Percentiles rank a stretch among this genome's conserved stretches.
Conservation (phyloP, 2,888 invertebrate genomes). For the Lottia scabra region DNA sequence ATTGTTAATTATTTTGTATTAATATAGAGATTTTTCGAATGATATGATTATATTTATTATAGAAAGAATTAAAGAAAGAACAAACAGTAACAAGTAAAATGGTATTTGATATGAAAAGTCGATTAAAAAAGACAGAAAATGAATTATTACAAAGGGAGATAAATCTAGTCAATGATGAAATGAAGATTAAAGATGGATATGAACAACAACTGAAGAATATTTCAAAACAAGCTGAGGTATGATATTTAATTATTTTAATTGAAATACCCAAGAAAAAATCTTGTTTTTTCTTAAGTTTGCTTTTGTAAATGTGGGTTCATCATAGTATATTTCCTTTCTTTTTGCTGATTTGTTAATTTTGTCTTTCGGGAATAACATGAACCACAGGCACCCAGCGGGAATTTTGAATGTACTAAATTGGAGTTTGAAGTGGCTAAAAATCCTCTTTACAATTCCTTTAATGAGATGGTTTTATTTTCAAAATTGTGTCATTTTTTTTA, state of each 20-base stretch:
- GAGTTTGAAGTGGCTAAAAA: too few relatives aligned
- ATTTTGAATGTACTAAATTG: too few relatives aligned
- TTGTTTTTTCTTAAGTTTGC: too few relatives aligned
- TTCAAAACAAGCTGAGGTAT: slow-evolving; percentile 7
- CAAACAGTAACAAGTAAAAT: not conserved
- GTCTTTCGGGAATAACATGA: too few relatives aligned
- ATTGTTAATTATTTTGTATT: too few relatives aligned
- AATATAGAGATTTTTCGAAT: too few relatives aligned
- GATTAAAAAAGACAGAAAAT: slow-evolving; percentile 14
- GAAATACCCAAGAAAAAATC: too few relatives aligned
- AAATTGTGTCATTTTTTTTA: not conserved
- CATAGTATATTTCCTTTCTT: too few relatives aligned
- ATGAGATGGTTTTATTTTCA: not conserved
- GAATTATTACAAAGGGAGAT: slow-evolving; percentile 17
- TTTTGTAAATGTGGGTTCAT: too few relatives aligned
- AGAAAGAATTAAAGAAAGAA: slow-evolving; percentile 9
- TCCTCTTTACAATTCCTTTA: too few relatives aligned
- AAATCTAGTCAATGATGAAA: slow-evolving; percentile 17
- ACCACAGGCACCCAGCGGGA: too few relatives aligned
- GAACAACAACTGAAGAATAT: slow-evolving; percentile 11
- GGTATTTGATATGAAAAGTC: slow-evolving; percentile 5
- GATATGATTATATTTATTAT: not conserved
- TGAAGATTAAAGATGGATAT: slow-evolving; percentile 1
- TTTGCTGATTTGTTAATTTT: too few relatives aligned
- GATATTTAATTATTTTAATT: not conserved